These are phyloP conservation scores for Rhingia campestris DNA, from an alignment of 2,888 invertebrate genomes.

Conservation along the genomic window DNA sequence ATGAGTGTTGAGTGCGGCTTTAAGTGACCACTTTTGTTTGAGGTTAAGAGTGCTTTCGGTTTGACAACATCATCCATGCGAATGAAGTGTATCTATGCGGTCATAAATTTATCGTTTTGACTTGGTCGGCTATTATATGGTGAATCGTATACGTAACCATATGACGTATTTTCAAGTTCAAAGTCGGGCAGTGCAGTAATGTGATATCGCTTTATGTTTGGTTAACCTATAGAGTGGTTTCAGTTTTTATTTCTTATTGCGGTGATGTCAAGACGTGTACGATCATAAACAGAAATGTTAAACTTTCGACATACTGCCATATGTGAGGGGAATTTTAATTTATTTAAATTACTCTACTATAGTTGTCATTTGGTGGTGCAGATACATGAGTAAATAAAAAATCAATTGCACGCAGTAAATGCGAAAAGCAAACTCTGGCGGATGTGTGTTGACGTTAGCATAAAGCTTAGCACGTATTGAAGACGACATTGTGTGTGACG, in stretches of 20 bases:
- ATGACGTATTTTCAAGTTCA: constrained; percentile 32
- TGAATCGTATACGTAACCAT: background rate
- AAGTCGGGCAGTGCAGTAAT: constrained; percentile 20
- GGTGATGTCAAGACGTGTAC: constrained; percentile 8
- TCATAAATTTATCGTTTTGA: background rate
- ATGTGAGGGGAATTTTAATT: background rate
- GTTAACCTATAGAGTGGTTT: background rate
- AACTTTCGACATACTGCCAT: background rate
- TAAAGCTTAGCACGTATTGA: background rate
- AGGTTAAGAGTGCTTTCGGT: constrained; percentile 22
- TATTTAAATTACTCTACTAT: background rate
- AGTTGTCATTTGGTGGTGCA: background rate
- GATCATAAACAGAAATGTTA: background rate
- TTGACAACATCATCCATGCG: constrained; percentile 20
- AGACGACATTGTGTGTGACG: background rate
- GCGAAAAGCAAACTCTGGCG: background rate
- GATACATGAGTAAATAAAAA: too few species aligned
- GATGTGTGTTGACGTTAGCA: background rate
- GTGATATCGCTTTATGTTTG: background rate
- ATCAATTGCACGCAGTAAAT: too few species aligned
- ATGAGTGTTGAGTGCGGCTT: background rate
- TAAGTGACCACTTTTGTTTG: constrained; percentile 4
- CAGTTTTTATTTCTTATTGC: background rate
- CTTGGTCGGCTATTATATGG: background rate
- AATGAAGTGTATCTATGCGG: constrained; percentile 20